phyloP scores from a whole-genome alignment of 2,888 invertebrate species.

The Thecophora atra region DNA sequence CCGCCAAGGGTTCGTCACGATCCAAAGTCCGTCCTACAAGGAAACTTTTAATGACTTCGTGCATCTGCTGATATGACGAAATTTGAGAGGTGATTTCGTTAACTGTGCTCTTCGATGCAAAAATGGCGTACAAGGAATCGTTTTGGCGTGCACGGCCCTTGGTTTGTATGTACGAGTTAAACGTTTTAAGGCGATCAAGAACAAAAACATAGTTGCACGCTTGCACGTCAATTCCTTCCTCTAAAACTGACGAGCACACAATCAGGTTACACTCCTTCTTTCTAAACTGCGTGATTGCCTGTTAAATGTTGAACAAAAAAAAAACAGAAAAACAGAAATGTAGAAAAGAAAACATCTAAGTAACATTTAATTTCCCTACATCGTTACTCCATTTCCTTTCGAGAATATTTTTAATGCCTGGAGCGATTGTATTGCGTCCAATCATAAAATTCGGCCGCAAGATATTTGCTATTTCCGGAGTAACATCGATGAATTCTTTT shows the following conservation, averaged over 20 bases:
- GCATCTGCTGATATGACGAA: constrained; percentile 67
- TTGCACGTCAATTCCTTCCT: constrained; percentile 90
- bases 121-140: constrained; percentile 71
- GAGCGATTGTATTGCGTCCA: constrained; percentile 66
- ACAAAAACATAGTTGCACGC: constrained; percentile 82
- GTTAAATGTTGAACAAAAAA: constrained; percentile 21
- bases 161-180: constrained; percentile 87
- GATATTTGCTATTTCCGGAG: constrained; percentile 69
- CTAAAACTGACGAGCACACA: constrained; percentile 82
- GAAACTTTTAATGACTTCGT: constrained; percentile 69
- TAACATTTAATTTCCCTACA: constrained; percentile 45
- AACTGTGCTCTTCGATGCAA: constrained; percentile 65
- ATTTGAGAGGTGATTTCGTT: constrained; percentile 63
- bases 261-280: constrained; percentile 73
- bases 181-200: constrained; percentile 76
- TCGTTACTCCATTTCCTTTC: constrained; percentile 55
- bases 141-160: constrained; percentile 83
- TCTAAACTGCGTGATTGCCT: constrained; percentile 70
- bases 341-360: constrained; percentile 2
- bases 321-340: neutral
- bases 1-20: constrained; percentile 68
- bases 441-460: constrained; percentile 76
- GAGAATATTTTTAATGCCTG: constrained; percentile 54
- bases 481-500: constrained; percentile 66
- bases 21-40: constrained; percentile 70